phyloP scores from a whole-genome alignment of 2,113 vertebrate species.

The Osmerus mordax region DNA sequence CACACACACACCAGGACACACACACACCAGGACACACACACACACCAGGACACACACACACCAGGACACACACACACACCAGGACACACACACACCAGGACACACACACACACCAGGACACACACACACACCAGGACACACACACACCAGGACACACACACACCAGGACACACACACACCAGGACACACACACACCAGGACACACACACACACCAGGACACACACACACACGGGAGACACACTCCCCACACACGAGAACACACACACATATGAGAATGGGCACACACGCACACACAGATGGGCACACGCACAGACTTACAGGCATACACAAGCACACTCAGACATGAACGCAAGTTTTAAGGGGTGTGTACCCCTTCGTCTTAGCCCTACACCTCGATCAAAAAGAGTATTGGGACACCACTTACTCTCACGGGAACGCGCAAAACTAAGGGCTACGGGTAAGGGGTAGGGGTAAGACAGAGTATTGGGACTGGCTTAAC shows the following conservation, averaged over 20 bases:
- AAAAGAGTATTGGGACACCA: too few relatives aligned
- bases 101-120: conserved; percentile 18
- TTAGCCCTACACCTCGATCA: too few relatives aligned
- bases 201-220: conserved; percentile 36
- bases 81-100: not conserved
- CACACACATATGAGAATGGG: conserved; percentile 9
- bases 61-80: conserved; percentile 44
- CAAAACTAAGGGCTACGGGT: too few relatives aligned
- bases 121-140: not conserved
- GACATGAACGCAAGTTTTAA: not conserved
- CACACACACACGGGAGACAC: too few relatives aligned
- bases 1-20: conserved; percentile 40
- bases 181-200: conserved; percentile 37
- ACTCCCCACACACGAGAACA: not conserved
- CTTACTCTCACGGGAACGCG: too few relatives aligned
- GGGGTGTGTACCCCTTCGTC: too few relatives aligned
- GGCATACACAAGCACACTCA: not conserved
- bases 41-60: conserved; percentile 37
- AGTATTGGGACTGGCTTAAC: too few relatives aligned
- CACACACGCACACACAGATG: not conserved
- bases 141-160: conserved; percentile 42
- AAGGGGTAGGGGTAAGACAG: too few relatives aligned
- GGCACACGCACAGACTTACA: not conserved
- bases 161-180: too few relatives aligned
- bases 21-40: conserved; percentile 27